Conservation (phyloP, 2,888 invertebrate genomes). For the Drosophila atroscutellata region DNA sequence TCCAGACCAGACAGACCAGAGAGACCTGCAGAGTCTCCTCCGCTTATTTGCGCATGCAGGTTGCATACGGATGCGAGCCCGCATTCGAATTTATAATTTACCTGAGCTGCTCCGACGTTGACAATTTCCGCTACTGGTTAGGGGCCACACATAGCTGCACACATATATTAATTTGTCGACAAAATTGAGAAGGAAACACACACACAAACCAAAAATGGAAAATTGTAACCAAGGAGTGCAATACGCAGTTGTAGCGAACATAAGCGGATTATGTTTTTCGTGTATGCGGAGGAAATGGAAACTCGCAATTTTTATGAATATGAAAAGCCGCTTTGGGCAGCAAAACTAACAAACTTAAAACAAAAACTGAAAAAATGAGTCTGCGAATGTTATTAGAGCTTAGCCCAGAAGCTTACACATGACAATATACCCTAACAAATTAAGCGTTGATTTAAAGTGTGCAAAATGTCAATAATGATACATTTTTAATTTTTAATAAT, state of each 20-base stretch:
- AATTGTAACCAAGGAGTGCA: slow-evolving; percentile 51
- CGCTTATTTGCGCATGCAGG: slow-evolving; percentile 42
- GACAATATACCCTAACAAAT: slow-evolving; percentile 35
- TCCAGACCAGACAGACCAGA: not conserved
- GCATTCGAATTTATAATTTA: slow-evolving; percentile 53
- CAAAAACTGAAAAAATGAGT: slow-evolving; percentile 52
- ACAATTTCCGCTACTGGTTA: slow-evolving; percentile 65
- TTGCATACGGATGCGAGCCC: slow-evolving; percentile 31
- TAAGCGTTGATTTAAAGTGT: not conserved
- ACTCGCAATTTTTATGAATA: slow-evolving; percentile 78
- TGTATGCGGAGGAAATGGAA: slow-evolving; percentile 61
- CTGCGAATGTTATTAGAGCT: slow-evolving; percentile 68
- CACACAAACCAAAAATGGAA: slow-evolving; percentile 22
- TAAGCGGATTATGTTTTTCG: slow-evolving; percentile 70
- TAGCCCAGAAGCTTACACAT: slow-evolving; percentile 62
- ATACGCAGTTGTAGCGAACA: slow-evolving; percentile 64
- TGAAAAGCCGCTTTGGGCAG: slow-evolving; percentile 73
- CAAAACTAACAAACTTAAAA: slow-evolving; percentile 74
- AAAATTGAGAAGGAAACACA: slow-evolving; percentile 38
- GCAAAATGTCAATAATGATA: not conserved
- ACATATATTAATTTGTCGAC: slow-evolving; percentile 76
- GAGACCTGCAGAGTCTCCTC: slow-evolving; percentile 23
- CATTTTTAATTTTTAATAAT: not conserved
- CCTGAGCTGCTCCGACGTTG: slow-evolving; percentile 59
- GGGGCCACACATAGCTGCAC: slow-evolving; percentile 38